Percentiles rank a stretch among this genome's conserved stretches.
Conservation (phyloP, 2,797 vertebrate genomes). For the Sebastes minor region DNA sequence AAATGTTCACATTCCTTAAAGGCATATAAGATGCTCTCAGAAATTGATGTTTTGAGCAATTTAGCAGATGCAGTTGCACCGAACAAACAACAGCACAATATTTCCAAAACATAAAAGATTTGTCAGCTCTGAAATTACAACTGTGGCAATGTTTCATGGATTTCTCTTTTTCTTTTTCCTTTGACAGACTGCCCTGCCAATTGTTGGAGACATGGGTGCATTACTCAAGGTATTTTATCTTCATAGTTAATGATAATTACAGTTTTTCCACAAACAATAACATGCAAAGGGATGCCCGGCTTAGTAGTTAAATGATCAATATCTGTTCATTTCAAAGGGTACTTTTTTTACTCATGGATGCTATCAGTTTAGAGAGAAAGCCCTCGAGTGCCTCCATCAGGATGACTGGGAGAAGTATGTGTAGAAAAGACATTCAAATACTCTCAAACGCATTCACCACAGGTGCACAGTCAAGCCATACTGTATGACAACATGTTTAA, state of each 20-base stretch:
- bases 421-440: background rate
- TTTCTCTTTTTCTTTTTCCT: constrained; percentile 18
- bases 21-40: constrained; percentile 5
- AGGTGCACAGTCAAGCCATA: background rate
- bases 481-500: background rate
- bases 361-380: constrained; percentile 35
- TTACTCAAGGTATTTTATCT: constrained; percentile 89
- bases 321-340: constrained; percentile 10
- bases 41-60: constrained; percentile 15
- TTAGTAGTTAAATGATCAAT: constrained; percentile 13
- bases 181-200: constrained; percentile 92
- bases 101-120: constrained; percentile 7
- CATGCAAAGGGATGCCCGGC: background rate
- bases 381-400: constrained; percentile 65
- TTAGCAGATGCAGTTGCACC: constrained; percentile 1
- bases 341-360: background rate
- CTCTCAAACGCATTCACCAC: background rate
- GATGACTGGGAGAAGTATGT: constrained; percentile 28
- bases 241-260: constrained; percentile 14
- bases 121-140: constrained; percentile 6
- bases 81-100: constrained; percentile 21
- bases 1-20: constrained; percentile 17
- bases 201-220: constrained; percentile 91
- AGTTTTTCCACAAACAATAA: constrained; percentile 22
- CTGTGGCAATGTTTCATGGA: background rate